Conservation (phyloP, 2,888 invertebrate genomes). For the Cheilosia scutellata region DNA sequence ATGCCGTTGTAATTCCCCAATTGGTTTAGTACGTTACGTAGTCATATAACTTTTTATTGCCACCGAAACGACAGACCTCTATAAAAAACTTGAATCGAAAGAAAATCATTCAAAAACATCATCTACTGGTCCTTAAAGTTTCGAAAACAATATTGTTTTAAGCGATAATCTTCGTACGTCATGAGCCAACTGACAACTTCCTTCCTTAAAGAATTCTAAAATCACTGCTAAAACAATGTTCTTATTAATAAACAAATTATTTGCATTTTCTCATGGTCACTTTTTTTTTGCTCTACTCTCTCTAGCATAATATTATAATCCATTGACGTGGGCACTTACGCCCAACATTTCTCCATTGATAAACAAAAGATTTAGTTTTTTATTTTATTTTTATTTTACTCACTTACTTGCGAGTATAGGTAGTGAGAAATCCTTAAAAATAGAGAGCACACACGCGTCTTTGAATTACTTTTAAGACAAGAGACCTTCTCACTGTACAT, state of each 20-base stretch:
- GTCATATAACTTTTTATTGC: too few species aligned
- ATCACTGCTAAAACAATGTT: too few species aligned
- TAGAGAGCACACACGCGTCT: slow-evolving; percentile 33
- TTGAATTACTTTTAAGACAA: slow-evolving; percentile 20
- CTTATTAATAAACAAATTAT: neutral
- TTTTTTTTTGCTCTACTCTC: neutral
- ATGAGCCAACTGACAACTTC: too few species aligned
- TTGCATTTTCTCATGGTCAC: neutral
- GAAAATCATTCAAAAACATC: too few species aligned
- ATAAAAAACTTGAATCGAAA: too few species aligned
- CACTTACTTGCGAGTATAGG: slow-evolving; percentile 16
- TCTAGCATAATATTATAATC: neutral
- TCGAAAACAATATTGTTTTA: too few species aligned
- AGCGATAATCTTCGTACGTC: too few species aligned
- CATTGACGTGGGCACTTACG: slow-evolving; percentile 42
- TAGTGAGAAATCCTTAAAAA: slow-evolving; percentile 29
- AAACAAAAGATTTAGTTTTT: slow-evolving; percentile 30
- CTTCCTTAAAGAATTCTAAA: too few species aligned
- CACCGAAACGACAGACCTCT: too few species aligned
- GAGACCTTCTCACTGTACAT: slow-evolving; percentile 24
- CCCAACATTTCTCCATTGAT: slow-evolving; percentile 4
- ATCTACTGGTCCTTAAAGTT: too few species aligned
- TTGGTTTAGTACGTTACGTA: too few species aligned
- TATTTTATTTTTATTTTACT: slow-evolving; percentile 2
- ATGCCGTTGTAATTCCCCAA: too few species aligned